Percentiles rank a stretch among this genome's conserved stretches.
phyloP scores from a whole-genome alignment of 2,888 invertebrate genomes.

The Nomada ruficornis region DNA sequence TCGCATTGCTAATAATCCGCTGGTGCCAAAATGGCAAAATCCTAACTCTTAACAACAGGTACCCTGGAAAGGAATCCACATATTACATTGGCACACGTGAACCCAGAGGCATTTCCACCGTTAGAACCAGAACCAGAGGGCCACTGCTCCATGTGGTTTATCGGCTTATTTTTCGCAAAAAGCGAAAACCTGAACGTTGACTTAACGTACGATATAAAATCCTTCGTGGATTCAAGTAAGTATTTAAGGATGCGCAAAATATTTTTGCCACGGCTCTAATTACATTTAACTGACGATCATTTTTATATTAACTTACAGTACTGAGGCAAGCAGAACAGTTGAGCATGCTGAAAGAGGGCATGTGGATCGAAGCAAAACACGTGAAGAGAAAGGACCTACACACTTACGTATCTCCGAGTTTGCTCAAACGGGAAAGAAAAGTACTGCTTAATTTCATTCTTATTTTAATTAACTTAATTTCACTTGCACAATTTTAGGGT shows the following conservation, averaged over 20 bases:
- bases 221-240: constrained; percentile 95
- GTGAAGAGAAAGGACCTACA: constrained; percentile 92
- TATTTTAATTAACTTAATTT: neutral
- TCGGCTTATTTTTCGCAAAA: constrained; percentile 96
- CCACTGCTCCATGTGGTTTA: constrained; percentile 97
- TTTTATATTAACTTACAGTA: constrained; percentile 81
- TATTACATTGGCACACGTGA: constrained; percentile 97
- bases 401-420: constrained; percentile 89
- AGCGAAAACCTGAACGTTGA: constrained; percentile 95
- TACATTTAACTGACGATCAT: neutral
- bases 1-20: constrained; percentile 64
- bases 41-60: constrained; percentile 85
- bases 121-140: constrained; percentile 85
- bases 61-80: constrained; percentile 96
- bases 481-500: neutral
- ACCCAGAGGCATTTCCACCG: constrained; percentile 94
- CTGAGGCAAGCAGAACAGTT: constrained; percentile 87
- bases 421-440: constrained; percentile 90
- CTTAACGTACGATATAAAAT: constrained; percentile 95
- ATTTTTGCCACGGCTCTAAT: neutral
- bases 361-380: constrained; percentile 94
- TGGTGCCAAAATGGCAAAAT: constrained; percentile 74
- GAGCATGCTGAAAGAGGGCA: constrained; percentile 89
- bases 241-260: neutral
- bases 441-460: constrained; percentile 72